phyloP scores from a whole-genome alignment of 2,888 invertebrate genomes.

The Lydus trimaculatus region DNA sequence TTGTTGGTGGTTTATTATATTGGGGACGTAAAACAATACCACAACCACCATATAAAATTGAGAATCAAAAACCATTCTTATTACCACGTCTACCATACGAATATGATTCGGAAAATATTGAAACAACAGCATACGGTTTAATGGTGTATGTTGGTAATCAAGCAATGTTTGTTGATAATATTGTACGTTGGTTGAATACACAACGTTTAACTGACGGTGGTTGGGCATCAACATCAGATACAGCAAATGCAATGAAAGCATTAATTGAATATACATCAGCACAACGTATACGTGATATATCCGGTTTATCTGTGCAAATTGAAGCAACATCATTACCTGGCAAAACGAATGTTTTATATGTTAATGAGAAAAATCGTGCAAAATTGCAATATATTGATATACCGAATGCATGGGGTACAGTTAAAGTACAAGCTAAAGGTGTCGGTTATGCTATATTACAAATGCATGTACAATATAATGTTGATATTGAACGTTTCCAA shows the following conservation, averaged over 20 bases:
- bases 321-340: conserved; percentile 85
- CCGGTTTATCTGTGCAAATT: conserved; percentile 74
- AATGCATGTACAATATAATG: conserved; percentile 92
- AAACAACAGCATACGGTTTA: conserved; percentile 91
- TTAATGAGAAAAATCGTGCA: conserved; percentile 80
- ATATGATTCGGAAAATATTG: conserved; percentile 90
- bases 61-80: conserved; percentile 91
- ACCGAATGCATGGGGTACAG: conserved; percentile 93
- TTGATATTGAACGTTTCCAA: conserved; percentile 83
- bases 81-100: conserved; percentile 87
- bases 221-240: conserved; percentile 69
- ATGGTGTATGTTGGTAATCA: conserved; percentile 87
- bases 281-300: conserved; percentile 85
- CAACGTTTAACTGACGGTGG: conserved; percentile 88
- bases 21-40: conserved; percentile 86
- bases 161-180: conserved; percentile 81
- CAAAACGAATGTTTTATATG: conserved; percentile 67
- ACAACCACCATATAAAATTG: conserved; percentile 82
- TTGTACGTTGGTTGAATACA: conserved; percentile 90
- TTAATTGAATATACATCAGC: conserved; percentile 88
- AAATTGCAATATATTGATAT: conserved; percentile 82
- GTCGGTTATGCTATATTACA: conserved; percentile 95
- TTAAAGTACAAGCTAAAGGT: conserved; percentile 90
- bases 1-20: conserved; percentile 82
- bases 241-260: conserved; percentile 87